Evolutionary conservation across 2,113 vertebrate species (phyloP), one percentile per base, ranked within the genome.

Genomic region (Salvelinus sp.): DNA sequence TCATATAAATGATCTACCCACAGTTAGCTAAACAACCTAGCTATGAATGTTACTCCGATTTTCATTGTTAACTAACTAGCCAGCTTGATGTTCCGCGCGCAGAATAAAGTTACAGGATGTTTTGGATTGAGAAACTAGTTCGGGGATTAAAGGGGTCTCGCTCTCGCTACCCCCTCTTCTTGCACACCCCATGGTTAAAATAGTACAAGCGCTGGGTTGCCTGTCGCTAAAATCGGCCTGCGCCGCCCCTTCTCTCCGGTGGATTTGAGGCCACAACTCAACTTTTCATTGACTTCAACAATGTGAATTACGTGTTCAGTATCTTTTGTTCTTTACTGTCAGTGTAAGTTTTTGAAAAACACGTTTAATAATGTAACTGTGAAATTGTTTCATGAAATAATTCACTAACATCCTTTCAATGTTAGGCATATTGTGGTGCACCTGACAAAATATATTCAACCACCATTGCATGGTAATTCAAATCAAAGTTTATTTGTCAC

Each of bases 71-170:
- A 10, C 38, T 50, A 74, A 66, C 57, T 68, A 73, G 64, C 70
- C 23, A 78, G 81, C 72, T 38, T 13, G 5, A 22, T 20, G 76
- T 9, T 44, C 38, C 9, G 38, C 9, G 38, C 38, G 9, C 38
- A 44, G 7, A 44, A 44, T 44, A 44, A 86, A 91, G 87, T 88
- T 86, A 77, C 86, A 88, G 91, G 90, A 91, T 91, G 92, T 93
- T 92, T 90, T 89, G 90, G 81, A 87, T 89, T 88, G 85, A 58
- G 78, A 82, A 87, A 83, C 84, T 88, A 86, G 75, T 91, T 86
- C 2, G 72, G 73, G 75, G 48, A 74, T n/a, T 81, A 63, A 58
- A 71, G 20, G 73, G 48, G 14, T 70, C 27, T 50, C 80, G 75
- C 79, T 48, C 38, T 38, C 16, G 62, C 72, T 27, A 54, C 25